Base-by-base conservation (phyloP, 2,113 vertebrate genomes). In the Phalacrocorax carbo region DNA sequence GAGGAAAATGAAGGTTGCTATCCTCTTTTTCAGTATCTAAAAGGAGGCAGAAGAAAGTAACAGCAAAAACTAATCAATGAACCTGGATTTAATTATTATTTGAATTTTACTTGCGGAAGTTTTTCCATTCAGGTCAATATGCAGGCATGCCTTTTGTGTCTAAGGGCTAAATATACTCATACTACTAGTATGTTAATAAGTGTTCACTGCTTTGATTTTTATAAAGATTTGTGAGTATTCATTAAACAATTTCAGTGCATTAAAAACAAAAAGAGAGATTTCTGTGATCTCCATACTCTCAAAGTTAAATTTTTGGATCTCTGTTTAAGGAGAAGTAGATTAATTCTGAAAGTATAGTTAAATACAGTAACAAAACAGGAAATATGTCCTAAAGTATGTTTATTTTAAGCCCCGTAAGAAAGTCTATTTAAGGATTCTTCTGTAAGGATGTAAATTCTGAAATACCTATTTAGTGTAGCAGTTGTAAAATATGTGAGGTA, bases 401-500 rank as follows among this genome's bases (percentile, higher is more conserved):
- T 93, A 49, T 15, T 87, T 96, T 93, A 93, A 85, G 58, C 5
- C 4, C 66, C 1, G 1, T 83, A 89, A 91, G 81, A 97, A 95
- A 90, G 87, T 95, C 89, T 96, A 77, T 94, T 94, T 95, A 85
- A 91, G 73, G 83, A 77, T 94, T 83, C 89, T 83, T 88, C 91
- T 93, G 81, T 86, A 90, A 95, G 75, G 68, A 82, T 93, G 76
- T 90, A 85, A 88, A 91, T 83, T 94, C 82, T 91, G 58, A 97
- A 95, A 95, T 95, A 90, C 66, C 62, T 91, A 64, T 77, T 96
- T 90, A 92, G 68, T 83, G 55, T 82, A 96, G 85, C 73, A 73
- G 96, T 77, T 95, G 93, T 96, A 96, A 95, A 95, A 75, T 96
- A 91, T 70, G 84, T 68, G 80, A 93, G 87, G 87, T 88, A 95